Conservation (phyloP, 2,113 vertebrate genomes). For the Trichechus manatus region DNA sequence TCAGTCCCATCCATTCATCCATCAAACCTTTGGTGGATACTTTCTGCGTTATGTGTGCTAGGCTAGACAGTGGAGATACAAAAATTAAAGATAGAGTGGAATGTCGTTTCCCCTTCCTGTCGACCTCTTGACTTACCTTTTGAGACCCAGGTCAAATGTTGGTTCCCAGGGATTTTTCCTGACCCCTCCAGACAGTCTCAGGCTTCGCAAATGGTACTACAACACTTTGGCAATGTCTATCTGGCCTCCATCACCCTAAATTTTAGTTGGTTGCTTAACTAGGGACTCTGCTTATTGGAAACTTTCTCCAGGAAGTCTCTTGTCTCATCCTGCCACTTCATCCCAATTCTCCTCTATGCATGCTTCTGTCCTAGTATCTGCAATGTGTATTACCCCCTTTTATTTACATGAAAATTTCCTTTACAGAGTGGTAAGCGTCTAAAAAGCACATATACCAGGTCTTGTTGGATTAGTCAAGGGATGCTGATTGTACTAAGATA, state of each 20-base stretch:
- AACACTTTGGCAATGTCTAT: neutral
- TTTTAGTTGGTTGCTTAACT: neutral
- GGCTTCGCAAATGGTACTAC: rapidly evolving
- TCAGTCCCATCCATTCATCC: rapidly evolving
- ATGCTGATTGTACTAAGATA: too few species aligned
- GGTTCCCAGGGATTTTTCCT: neutral
- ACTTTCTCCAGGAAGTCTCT: neutral
- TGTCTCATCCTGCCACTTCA: rapidly evolving
- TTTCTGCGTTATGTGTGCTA: rapidly evolving
- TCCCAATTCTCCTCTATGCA: neutral
- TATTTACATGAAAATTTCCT: neutral
- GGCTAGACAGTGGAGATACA: too few species aligned
- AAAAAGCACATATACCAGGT: neutral
- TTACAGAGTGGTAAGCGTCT: neutral
- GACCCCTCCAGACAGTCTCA: rapidly evolving
- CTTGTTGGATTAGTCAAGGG: neutral
- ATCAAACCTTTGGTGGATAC: too few species aligned
- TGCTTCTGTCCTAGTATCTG: neutral
- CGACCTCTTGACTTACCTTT: neutral
- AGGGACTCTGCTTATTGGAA: neutral
- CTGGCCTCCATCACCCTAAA: too few species aligned
- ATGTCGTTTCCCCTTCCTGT: too few species aligned
- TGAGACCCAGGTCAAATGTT: neutral
- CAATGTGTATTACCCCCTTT: neutral
- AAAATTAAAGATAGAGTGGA: neutral